phyloP scores from a whole-genome alignment of 2,797 vertebrate species.

The Cirrhinus molitorella region DNA sequence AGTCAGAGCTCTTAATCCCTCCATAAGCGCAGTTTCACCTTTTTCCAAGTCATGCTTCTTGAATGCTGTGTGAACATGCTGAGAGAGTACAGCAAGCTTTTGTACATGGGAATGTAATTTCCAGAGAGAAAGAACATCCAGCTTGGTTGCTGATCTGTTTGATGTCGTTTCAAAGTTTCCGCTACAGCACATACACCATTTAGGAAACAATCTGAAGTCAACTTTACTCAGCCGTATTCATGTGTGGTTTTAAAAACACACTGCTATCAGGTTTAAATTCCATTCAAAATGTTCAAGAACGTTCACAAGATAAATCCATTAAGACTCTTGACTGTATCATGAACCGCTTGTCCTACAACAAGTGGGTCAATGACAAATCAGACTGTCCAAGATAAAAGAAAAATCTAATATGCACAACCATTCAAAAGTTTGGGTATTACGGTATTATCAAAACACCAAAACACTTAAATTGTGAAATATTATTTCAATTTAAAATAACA shows the following conservation, averaged over 20 bases:
- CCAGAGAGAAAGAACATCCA: slow-evolving; percentile 10
- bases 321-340: not conserved
- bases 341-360: not conserved
- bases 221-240: not conserved
- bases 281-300: not conserved
- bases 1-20: slow-evolving; percentile 48
- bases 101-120: slow-evolving; percentile 27
- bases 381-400: not conserved
- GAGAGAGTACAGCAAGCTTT: slow-evolving; percentile 15
- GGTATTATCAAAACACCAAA: no score
- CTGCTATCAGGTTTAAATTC: not conserved
- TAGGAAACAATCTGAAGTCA: not conserved
- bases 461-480: not conserved
- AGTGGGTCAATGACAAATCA: not conserved
- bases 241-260: not conserved
- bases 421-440: not conserved
- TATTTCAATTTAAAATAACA: no score
- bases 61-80: slow-evolving; percentile 15
- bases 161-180: slow-evolving; percentile 1
- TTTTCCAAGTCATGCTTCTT: slow-evolving; percentile 11
- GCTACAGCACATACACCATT: not conserved
- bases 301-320: not conserved
- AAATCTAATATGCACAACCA: not conserved
- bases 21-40: slow-evolving; percentile 44
- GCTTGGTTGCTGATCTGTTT: slow-evolving; percentile 18